Conservation (phyloP, 2,888 invertebrate genomes). For the Nebria brevicollis region DNA sequence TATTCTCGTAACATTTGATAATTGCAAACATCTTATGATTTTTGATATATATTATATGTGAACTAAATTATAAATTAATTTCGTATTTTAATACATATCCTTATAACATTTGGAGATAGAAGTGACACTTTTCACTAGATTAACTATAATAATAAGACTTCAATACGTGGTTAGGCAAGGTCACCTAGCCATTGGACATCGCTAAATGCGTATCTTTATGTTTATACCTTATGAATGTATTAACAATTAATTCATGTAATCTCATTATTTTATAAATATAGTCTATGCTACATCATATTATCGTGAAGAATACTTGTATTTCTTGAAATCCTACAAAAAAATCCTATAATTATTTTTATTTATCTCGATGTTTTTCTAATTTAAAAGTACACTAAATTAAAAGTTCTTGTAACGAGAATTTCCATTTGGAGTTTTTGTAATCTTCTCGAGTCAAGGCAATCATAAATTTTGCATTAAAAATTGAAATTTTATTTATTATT, state of each 20-base stretch:
- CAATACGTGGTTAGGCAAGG: slow-evolving; percentile 18
- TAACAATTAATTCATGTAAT: slow-evolving; percentile 9
- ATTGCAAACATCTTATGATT: too few species aligned
- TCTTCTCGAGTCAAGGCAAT: neutral
- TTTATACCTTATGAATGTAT: neutral
- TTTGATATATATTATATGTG: too few species aligned
- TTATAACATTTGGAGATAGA: neutral
- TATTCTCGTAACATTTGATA: too few species aligned
- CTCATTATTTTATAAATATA: slow-evolving; percentile 6
- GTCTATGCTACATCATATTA: neutral
- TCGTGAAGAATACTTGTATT: neutral
- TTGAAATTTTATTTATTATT: neutral
- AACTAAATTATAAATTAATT: too few species aligned
- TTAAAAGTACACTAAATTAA: neutral
- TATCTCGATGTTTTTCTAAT: neutral
- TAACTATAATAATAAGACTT: neutral
- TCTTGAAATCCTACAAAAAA: neutral
- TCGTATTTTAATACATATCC: too few species aligned
- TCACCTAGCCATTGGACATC: neutral
- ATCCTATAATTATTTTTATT: neutral
- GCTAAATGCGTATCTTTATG: slow-evolving; percentile 6
- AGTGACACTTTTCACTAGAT: neutral
- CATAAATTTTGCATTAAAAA: neutral
- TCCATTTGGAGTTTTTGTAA: neutral
- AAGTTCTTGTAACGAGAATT: neutral